Conservation (phyloP, 30 jellyfish, hydroid and myxozoan species). For the Cassiopea xamachana region DNA sequence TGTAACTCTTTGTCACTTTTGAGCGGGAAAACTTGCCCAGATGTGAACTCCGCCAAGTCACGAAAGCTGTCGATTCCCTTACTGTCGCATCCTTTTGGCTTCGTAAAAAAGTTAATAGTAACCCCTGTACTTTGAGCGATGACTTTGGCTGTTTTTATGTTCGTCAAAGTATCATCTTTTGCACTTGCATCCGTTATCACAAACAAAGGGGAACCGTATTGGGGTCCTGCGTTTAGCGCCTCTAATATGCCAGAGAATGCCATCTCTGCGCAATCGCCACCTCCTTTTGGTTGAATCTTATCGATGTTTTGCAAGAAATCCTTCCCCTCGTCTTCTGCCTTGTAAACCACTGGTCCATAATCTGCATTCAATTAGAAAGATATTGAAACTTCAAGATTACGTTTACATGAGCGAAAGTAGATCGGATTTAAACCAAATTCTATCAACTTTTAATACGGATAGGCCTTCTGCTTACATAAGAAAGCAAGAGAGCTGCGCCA, state of each 20-base stretch:
- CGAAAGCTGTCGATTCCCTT: slow-evolving; percentile 72
- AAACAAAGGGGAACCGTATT: slow-evolving; percentile 82
- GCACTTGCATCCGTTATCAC: slow-evolving; percentile 97
- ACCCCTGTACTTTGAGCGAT: slow-evolving; percentile 84
- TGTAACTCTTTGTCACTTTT: slow-evolving; percentile 56
- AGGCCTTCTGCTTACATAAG: too few relatives aligned
- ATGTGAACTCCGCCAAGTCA: slow-evolving; percentile 83
- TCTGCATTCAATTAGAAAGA: slow-evolving; percentile 4
- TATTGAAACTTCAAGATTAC: too few relatives aligned
- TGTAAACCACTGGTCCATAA: slow-evolving; percentile 77
- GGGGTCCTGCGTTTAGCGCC: slow-evolving; percentile 91
- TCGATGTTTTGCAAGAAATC: slow-evolving; percentile 67
- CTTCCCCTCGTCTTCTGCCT: slow-evolving; percentile 59
- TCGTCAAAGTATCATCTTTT: slow-evolving; percentile 79
- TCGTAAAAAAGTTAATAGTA: slow-evolving; percentile 79
- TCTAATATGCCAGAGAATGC: slow-evolving; percentile 86
- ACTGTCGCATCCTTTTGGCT: slow-evolving; percentile 80
- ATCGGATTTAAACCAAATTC: background rate
- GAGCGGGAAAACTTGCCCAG: slow-evolving; percentile 84
- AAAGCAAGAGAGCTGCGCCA: too few relatives aligned
- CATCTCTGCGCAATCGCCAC: slow-evolving; percentile 92
- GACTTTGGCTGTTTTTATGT: slow-evolving; percentile 71
- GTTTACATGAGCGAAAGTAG: background rate
- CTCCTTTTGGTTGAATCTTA: slow-evolving; percentile 67
- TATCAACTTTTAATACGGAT: too few relatives aligned